These are phyloP conservation scores for Trichacis sp. DNA, from an alignment of 2,888 invertebrate species.

Conservation along the genomic window DNA sequence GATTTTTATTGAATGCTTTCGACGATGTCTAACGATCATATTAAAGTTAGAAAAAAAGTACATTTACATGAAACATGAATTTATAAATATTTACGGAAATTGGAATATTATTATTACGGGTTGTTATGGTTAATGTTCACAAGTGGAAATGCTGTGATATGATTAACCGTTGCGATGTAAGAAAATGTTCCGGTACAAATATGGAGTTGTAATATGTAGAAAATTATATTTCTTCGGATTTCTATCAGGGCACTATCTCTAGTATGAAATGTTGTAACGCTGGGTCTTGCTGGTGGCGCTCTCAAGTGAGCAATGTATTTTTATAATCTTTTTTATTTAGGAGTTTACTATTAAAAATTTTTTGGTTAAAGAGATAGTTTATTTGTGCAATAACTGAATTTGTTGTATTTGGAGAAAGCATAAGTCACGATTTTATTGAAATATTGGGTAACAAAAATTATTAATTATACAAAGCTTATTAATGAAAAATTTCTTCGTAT, in stretches of 20 bases:
- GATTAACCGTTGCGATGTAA: background rate
- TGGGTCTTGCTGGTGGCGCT: conserved; percentile 5
- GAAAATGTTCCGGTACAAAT: too few relatives aligned
- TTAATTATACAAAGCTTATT: too few relatives aligned
- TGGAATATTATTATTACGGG: background rate
- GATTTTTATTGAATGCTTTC: conserved; percentile 13
- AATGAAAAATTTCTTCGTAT: conserved; percentile 45
- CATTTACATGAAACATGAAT: background rate
- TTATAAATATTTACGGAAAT: too few relatives aligned
- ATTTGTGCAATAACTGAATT: too few relatives aligned
- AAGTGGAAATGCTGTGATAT: background rate
- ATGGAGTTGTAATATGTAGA: conserved; percentile 4
- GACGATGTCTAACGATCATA: conserved; percentile 9
- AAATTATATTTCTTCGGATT: conserved; percentile 25
- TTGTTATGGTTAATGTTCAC: background rate
- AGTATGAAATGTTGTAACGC: too few relatives aligned
- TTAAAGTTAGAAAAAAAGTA: background rate
- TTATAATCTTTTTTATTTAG: too few relatives aligned
- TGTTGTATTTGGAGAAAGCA: too few relatives aligned
- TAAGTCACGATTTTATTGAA: too few relatives aligned
- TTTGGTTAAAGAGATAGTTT: too few relatives aligned
- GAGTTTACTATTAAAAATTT: too few relatives aligned
- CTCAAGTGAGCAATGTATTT: too few relatives aligned
- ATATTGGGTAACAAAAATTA: too few relatives aligned
- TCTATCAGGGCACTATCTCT: conserved; percentile 26